A percentile compares a stretch with the other conserved stretches of the same genome.
Conservation (phyloP, 2,888 invertebrate genomes). For the Elegia similella region DNA sequence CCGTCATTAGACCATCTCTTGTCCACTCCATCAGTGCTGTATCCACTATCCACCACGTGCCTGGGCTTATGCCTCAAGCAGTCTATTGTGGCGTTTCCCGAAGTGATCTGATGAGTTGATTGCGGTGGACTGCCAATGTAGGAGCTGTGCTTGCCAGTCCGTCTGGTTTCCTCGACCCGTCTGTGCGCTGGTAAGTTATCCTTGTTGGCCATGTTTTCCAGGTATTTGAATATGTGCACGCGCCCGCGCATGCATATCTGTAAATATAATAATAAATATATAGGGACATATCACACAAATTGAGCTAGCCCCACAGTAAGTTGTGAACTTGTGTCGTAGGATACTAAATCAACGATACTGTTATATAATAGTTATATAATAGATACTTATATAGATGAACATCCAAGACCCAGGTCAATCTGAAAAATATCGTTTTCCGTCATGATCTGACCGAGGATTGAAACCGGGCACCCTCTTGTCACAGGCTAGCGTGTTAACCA, state of each 20-base stretch:
- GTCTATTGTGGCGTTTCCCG: slow-evolving; percentile 75
- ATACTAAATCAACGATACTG: too few species aligned
- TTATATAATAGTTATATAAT: too few species aligned
- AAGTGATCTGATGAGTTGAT: slow-evolving; percentile 60
- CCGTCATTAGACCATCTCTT: slow-evolving; percentile 93
- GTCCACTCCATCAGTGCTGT: slow-evolving; percentile 92
- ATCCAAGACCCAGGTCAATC: too few species aligned
- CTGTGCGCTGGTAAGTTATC: slow-evolving; percentile 73
- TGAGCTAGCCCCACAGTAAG: too few species aligned
- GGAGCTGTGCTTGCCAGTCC: slow-evolving; percentile 67
- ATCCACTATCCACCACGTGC: slow-evolving; percentile 94
- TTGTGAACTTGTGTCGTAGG: too few species aligned
- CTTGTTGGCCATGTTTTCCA: slow-evolving; percentile 93
- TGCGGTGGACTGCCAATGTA: slow-evolving; percentile 60
- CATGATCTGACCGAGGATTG: too few species aligned
- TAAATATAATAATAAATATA: slow-evolving; percentile 28
- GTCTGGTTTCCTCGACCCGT: slow-evolving; percentile 75
- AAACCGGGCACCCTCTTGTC: too few species aligned
- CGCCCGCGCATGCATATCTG: slow-evolving; percentile 95
- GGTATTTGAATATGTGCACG: slow-evolving; percentile 96
- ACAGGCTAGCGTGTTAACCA: too few species aligned
- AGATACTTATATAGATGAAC: too few species aligned
- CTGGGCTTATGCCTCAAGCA: slow-evolving; percentile 74
- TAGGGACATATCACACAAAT: too few species aligned
- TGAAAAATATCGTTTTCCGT: too few species aligned